A percentile compares a stretch with the other conserved stretches of the same genome.
Evolutionary conservation across 2,797 vertebrate species (phyloP).

Genomic region (Catamblyrhynchus diadema): DNA sequence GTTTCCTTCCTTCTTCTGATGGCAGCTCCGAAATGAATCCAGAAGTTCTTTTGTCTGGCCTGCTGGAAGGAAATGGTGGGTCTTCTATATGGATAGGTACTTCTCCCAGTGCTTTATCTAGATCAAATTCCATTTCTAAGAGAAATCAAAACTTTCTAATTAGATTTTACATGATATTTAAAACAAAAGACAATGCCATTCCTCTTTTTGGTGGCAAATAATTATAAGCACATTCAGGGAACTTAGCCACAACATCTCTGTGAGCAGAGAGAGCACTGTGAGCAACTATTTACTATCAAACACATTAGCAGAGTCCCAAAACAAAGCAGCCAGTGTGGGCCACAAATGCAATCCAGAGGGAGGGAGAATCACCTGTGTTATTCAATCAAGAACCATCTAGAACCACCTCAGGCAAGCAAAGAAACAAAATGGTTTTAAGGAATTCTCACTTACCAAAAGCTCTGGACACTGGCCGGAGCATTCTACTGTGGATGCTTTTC

Average conservation of each 20-base stretch:
- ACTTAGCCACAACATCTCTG: not conserved
- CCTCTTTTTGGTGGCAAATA: not conserved
- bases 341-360: not conserved
- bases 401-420: not conserved
- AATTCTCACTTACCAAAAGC: conserved; percentile 86
- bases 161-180: conserved; percentile 24
- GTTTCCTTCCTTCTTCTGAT: conserved; percentile 91
- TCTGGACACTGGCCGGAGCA: conserved; percentile 96
- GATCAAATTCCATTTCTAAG: conserved; percentile 97
- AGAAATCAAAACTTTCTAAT: conserved; percentile 46
- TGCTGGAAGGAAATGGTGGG: conserved; percentile 70
- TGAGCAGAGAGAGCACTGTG: not conserved
- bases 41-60: conserved; percentile 80
- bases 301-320: not conserved
- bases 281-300: not conserved
- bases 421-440: not conserved
- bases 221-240: not conserved
- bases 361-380: not conserved
- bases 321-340: not conserved
- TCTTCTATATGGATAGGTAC: conserved; percentile 91
- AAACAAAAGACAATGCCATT: conserved; percentile 22
- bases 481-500: conserved; percentile 98
- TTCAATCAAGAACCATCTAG: not conserved
- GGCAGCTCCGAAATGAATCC: conserved; percentile 87
- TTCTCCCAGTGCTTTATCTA: conserved; percentile 94